These are phyloP conservation scores for Chiroxiphia lanceolata DNA, from an alignment of 2,797 vertebrate species.

Conservation along the genomic window DNA sequence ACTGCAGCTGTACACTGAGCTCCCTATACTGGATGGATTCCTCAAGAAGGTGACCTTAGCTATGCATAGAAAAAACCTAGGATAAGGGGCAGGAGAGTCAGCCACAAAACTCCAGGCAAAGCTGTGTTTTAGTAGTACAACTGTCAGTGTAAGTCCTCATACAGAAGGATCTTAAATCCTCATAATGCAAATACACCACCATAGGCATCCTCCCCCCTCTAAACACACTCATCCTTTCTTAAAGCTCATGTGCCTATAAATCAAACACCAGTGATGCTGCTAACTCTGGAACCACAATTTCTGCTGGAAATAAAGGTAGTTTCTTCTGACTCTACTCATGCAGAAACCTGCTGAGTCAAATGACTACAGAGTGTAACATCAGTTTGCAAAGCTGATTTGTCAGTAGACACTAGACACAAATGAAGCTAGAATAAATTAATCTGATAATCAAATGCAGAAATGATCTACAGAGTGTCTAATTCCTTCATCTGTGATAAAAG, in stretches of 20 bases:
- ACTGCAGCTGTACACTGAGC: neutral
- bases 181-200: neutral
- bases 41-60: neutral
- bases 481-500: neutral
- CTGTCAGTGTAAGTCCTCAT: neutral
- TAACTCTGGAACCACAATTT: neutral
- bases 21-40: neutral
- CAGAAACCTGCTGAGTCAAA: neutral
- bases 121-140: neutral
- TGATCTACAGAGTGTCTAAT: fast-evolving
- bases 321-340: neutral
- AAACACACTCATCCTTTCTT: neutral
- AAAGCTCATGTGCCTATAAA: neutral
- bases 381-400: neutral
- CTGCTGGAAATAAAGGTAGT: neutral
- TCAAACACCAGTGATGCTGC: neutral
- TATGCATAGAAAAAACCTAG: neutral
- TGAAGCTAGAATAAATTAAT: neutral
- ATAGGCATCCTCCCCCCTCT: neutral
- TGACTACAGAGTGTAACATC: fast-evolving
- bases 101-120: neutral
- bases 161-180: neutral
- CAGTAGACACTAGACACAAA: neutral
- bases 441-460: neutral
- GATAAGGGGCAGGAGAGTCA: neutral